Evolutionary conservation across 2,888 invertebrate genomes (phyloP).

Genomic region (Eretmocerus hayati): DNA sequence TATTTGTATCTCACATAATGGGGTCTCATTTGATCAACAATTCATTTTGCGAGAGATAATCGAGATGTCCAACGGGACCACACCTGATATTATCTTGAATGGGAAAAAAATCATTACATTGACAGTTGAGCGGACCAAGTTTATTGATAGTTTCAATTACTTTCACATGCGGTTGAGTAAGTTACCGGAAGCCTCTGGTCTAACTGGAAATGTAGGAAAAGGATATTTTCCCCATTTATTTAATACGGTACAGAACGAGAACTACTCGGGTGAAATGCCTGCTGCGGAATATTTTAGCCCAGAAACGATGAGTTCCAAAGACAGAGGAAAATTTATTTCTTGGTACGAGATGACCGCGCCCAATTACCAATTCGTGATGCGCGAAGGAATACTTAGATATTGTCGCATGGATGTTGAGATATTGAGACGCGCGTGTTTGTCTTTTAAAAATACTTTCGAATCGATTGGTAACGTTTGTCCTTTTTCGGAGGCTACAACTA

Average conservation of each 20-base stretch:
- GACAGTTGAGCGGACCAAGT: neutral
- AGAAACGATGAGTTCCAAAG: neutral
- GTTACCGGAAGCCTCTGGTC: neutral
- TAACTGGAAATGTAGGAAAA: neutral
- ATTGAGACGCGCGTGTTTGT: slow-evolving; percentile 22
- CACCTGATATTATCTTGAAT: neutral
- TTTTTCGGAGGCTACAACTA: neutral
- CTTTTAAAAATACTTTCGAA: slow-evolving; percentile 10
- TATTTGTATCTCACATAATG: neutral
- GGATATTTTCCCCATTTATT: slow-evolving; percentile 1
- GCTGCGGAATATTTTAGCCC: neutral
- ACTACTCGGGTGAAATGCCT: neutral
- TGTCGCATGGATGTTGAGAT: slow-evolving; percentile 26
- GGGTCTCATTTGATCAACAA: neutral
- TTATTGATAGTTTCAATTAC: neutral
- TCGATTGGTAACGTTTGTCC: neutral
- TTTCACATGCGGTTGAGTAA: neutral
- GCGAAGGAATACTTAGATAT: slow-evolving; percentile 24
- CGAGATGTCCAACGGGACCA: no score
- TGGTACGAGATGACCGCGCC: neutral
- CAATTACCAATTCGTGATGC: no score
- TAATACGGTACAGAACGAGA: neutral
- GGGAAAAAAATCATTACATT: neutral
- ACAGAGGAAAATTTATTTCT: neutral
- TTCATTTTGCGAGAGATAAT: neutral